Evolutionary conservation across 2,888 invertebrate genomes (phyloP), one percentile per base, ranked within the genome.

Genomic region (Galerucella pusilla): DNA sequence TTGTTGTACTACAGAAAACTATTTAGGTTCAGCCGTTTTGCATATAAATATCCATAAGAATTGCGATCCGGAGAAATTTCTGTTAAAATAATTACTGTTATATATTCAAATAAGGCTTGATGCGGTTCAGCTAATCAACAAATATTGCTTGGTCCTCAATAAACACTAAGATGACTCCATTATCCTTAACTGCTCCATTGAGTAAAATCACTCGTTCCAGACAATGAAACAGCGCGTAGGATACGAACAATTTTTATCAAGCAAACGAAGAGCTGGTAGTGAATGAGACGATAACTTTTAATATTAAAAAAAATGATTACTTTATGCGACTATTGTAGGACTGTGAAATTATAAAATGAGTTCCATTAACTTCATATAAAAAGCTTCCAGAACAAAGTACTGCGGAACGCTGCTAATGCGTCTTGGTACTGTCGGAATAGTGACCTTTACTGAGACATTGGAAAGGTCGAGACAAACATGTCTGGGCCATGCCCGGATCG

Each of bases 1-100:
- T 76, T 76, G 59, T 74, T 76, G 60, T 74, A 71, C 59, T 68
- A 67, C 68, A 52, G 76, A 74, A 76, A 76, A 74, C 76, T 76
- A 76, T 76, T 74, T 46, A 69, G 68, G 68, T 74, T 69, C 68
- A 69, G 52, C 66, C 63, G 71, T 67, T 79, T 73, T 77, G 77
- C 76, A 78, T 78, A 71, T 68, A 71, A 68, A 80, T 78, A 77
- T 77, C 76, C 78, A 75, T 67, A 75, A 69, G 76, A 71, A 77
- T 72, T 77, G 71, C 71, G 67, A 76, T 77, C 68, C 74, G 49
- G 63, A 71, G 71, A 61, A 68, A 69, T 72, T 77, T 74, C 72
- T 75, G 75, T 78, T 76, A 71, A 49, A 69, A 79, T 68, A 57
- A 74, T 72, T 73, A 74, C 70, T 72, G 66, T 66, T 72, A 72